Percentiles rank a stretch among this genome's conserved stretches.
Conservation (phyloP, 1,140 invertebrate genomes). For the Drosophila kurseongensis region DNA sequence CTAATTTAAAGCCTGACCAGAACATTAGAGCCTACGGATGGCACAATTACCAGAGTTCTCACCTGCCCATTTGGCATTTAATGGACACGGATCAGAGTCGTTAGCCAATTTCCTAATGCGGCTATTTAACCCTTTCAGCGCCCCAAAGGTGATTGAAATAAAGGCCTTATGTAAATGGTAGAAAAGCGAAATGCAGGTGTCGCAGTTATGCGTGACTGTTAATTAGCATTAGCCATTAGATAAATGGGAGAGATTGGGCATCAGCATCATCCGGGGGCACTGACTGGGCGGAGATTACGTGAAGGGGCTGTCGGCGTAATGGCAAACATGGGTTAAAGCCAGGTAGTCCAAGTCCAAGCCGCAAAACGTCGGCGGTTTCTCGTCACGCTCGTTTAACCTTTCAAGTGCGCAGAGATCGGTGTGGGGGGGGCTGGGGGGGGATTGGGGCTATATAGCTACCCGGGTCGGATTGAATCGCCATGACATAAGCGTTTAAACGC, state of each 20-base stretch:
- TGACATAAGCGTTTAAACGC: constrained; percentile 60
- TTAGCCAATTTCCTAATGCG: constrained; percentile 13
- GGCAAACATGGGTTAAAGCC: constrained; percentile 13
- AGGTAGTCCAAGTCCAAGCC: constrained; percentile 44
- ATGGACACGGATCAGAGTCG: constrained; percentile 7
- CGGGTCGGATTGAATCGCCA: constrained; percentile 29
- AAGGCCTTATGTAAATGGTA: constrained; percentile 37
- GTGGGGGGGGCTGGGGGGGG: background rate
- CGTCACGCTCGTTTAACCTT: constrained; percentile 64
- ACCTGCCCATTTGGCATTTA: constrained; percentile 8
- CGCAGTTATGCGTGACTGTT: constrained; percentile 48
- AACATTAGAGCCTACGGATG: background rate
- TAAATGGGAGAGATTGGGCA: constrained; percentile 35
- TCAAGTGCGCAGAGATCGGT: constrained; percentile 60
- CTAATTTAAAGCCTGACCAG: background rate
- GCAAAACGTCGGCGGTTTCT: constrained; percentile 22
- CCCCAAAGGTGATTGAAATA: constrained; percentile 12
- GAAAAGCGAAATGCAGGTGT: constrained; percentile 38
- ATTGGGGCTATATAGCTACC: background rate
- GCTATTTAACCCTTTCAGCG: constrained; percentile 3
- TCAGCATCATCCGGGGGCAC: constrained; percentile 4
- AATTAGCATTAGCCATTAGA: constrained; percentile 45
- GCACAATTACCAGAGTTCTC: constrained; percentile 5
- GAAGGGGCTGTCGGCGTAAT: constrained; percentile 21
- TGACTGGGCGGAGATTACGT: constrained; percentile 26